phyloP scores from a whole-genome alignment of 2,113 vertebrate species.

The Struthidea cinerea region DNA sequence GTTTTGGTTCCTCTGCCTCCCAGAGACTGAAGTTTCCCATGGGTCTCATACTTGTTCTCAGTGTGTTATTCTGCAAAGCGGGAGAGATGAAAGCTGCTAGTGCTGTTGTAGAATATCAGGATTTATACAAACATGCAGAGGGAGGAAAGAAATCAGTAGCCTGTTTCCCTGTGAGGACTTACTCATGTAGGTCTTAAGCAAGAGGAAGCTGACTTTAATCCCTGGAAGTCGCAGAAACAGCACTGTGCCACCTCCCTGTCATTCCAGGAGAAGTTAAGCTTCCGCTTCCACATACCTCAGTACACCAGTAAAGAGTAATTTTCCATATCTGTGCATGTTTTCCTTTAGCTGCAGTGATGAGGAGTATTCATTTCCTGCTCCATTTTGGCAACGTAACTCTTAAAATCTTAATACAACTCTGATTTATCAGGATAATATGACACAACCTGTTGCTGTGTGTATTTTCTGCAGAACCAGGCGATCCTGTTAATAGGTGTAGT shows the following conservation, averaged over 20 bases:
- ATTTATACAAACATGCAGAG: not conserved
- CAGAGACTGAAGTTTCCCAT: not conserved
- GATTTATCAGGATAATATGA: not conserved
- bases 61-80: not conserved
- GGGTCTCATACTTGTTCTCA: not conserved
- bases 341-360: not conserved
- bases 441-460: not conserved
- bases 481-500: not conserved
- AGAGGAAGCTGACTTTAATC: conserved; percentile 35
- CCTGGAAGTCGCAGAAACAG: conserved; percentile 31
- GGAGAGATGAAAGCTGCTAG: not conserved
- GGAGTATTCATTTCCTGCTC: not conserved
- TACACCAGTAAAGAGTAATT: not conserved
- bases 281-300: not conserved
- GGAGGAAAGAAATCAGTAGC: not conserved
- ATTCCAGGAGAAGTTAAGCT: conserved; percentile 7
- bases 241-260: not conserved
- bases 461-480: not conserved
- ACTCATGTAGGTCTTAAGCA: not conserved
- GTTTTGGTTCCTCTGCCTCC: not conserved
- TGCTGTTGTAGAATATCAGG: not conserved
- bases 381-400: not conserved
- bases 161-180: not conserved
- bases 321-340: not conserved
- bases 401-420: not conserved